These are phyloP conservation scores for Lasius platythorax DNA, from an alignment of 2,888 invertebrate species.

Conservation along the genomic window DNA sequence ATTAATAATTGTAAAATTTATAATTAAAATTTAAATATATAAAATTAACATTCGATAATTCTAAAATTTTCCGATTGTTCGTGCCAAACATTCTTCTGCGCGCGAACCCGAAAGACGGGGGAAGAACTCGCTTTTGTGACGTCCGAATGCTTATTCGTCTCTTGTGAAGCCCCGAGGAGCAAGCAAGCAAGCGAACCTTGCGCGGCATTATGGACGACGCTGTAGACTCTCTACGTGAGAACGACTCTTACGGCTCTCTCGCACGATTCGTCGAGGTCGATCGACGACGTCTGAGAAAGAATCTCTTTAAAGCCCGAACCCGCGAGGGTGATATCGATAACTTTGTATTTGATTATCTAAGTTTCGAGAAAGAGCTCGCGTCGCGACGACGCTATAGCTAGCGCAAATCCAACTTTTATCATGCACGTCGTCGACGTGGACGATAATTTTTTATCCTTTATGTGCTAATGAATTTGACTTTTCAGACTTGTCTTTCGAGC, in stretches of 20 bases:
- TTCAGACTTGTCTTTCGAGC: slow-evolving; percentile 69
- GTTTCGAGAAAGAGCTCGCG: slow-evolving; percentile 4
- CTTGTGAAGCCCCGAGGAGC: slow-evolving; percentile 46
- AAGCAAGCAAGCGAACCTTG: slow-evolving; percentile 49
- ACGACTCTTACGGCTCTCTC: slow-evolving; percentile 55
- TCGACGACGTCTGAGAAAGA: slow-evolving; percentile 60
- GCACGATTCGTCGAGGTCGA: slow-evolving; percentile 74
- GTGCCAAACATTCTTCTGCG: slow-evolving; percentile 40
- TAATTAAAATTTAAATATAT: not conserved
- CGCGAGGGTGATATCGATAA: slow-evolving; percentile 4
- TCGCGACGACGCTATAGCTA: slow-evolving; percentile 5
- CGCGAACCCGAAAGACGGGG: slow-evolving; percentile 41
- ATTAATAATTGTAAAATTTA: not conserved
- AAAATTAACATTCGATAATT: not conserved
- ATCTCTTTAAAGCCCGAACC: slow-evolving; percentile 16
- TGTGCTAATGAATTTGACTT: slow-evolving; percentile 76
- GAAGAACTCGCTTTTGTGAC: slow-evolving; percentile 55
- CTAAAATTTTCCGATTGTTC: not conserved
- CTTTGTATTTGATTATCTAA: not conserved
- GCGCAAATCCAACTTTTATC: slow-evolving; percentile 5
- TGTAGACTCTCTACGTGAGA: slow-evolving; percentile 58
- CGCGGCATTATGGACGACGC: slow-evolving; percentile 45
- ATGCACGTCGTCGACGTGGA: slow-evolving; percentile 30
- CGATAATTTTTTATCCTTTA: slow-evolving; percentile 62
- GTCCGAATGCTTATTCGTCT: slow-evolving; percentile 57